Evolutionary conservation across 2,113 vertebrate genomes (phyloP).

Genomic region (Seriola dumerili): DNA sequence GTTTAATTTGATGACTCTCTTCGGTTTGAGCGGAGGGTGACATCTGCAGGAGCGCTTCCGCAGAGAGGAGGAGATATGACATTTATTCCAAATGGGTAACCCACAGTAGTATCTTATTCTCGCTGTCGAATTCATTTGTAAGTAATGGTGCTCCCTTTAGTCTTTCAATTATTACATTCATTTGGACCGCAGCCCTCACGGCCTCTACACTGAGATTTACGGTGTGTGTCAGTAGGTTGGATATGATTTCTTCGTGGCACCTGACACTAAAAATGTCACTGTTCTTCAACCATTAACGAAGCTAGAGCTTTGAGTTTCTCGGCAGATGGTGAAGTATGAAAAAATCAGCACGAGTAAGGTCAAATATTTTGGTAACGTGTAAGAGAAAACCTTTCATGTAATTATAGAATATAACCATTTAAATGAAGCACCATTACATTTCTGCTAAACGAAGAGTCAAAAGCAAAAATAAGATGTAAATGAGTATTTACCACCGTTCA

Average conservation of each 20-base stretch:
- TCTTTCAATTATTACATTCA: neutral
- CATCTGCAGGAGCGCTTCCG: neutral
- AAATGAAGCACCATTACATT: neutral
- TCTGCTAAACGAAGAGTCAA: neutral
- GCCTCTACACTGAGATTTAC: neutral
- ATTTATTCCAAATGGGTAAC: neutral
- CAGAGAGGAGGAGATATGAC: neutral
- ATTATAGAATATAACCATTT: neutral
- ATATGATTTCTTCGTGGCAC: too few relatives aligned
- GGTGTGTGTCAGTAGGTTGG: neutral
- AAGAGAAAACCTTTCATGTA: too few relatives aligned
- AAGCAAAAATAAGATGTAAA: neutral
- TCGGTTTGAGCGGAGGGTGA: neutral
- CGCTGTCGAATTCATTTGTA: neutral
- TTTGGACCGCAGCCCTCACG: neutral
- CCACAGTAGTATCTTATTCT: neutral
- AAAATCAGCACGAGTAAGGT: neutral
- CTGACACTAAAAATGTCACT: too few relatives aligned
- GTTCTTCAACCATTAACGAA: neutral
- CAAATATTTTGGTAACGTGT: neutral
- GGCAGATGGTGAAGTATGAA: too few relatives aligned
- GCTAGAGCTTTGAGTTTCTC: neutral
- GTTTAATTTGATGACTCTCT: constrained; percentile 31
- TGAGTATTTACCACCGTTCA: neutral
- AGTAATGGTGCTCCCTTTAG: neutral